Percentiles rank a stretch among this genome's conserved stretches.
These are phyloP conservation scores for Drosophila micromelanica DNA, from an alignment of 1,140 invertebrate species.

Conservation along the genomic window DNA sequence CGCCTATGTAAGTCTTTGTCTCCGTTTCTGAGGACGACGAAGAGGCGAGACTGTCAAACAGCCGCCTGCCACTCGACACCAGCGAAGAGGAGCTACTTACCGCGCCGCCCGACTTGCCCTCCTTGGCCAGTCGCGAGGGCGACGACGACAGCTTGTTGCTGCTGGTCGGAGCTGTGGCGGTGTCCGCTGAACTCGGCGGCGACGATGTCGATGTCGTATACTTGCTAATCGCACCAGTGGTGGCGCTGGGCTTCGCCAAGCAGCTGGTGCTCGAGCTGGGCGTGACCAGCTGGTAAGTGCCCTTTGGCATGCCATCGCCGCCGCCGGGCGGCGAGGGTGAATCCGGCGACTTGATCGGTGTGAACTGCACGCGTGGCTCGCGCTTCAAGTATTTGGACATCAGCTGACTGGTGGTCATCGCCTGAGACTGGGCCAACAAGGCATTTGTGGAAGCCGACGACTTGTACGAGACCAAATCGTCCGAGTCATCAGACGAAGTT, in stretches of 20 bases:
- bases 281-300: slow-evolving; percentile 74
- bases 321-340: slow-evolving; percentile 79
- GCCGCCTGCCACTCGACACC: slow-evolving; percentile 72
- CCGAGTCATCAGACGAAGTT: slow-evolving; percentile 80
- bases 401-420: slow-evolving; percentile 81
- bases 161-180: slow-evolving; percentile 39
- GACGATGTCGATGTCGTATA: slow-evolving; percentile 46
- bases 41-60: slow-evolving; percentile 79
- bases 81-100: slow-evolving; percentile 63
- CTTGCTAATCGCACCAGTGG: slow-evolving; percentile 73
- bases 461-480: slow-evolving; percentile 79
- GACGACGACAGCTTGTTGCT: slow-evolving; percentile 61
- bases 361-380: slow-evolving; percentile 78
- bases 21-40: slow-evolving; percentile 75
- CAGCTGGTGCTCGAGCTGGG: slow-evolving; percentile 40
- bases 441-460: slow-evolving; percentile 81
- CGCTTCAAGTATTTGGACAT: slow-evolving; percentile 83
- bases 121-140: slow-evolving; percentile 62
- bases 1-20: slow-evolving; percentile 75
- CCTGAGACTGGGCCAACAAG: slow-evolving; percentile 77
- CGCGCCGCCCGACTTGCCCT: slow-evolving; percentile 35
- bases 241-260: slow-evolving; percentile 49
- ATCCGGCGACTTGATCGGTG: slow-evolving; percentile 81
- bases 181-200: slow-evolving; percentile 44
- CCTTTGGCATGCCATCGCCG: slow-evolving; percentile 73